Base-by-base conservation (phyloP, 2,888 invertebrate genomes). In the Xestia ashworthii region DNA sequence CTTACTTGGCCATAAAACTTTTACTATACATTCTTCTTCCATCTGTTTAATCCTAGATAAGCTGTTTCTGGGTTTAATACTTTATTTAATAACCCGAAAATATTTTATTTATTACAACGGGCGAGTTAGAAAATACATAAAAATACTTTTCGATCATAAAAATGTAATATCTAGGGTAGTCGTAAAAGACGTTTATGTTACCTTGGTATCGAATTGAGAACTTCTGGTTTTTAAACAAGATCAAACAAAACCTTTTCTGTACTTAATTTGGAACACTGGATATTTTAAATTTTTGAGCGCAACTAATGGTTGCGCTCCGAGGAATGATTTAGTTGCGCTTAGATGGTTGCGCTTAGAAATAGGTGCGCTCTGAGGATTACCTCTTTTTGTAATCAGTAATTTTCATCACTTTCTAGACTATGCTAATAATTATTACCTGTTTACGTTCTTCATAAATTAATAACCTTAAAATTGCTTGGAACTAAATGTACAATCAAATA, bases 41-140 rank as follows among this genome's bases (percentile, higher is more conserved):
- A 72, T 85, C 76, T 85, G 79, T 66, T 76, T 77, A 81, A 80
- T 80, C 48, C 79, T 71, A 78, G 78, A 83, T 80, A 85, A 83
- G 76, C 76, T 65, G 75, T 74, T 78, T 80, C 55, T 76, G 48
- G 25, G 41, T 80, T 78, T 74, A 64, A 77, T 60, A 71, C 64
- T 78, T 67, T 62, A 74, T 79, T 75, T 64, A 64, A 78, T 62
- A 81, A 64, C 65, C 62, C 72, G 41, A 84, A 77, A 71, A 68
- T 65, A 53, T 74, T 73, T 25, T 53, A 78, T 71, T 73, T 65
- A 72, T 60, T 72, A 67, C 41, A 60, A 74, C 41, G 58, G 41
- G 41, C 50, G 16, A 62, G 62, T 74, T 9, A 74, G 58, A 12
- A 69, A 58, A 82, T 62, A 71, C 60, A 74, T 80, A 74, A 82